These are phyloP conservation scores for Hetaerina americana DNA, from an alignment of 1,140 invertebrate species.

Conservation along the genomic window DNA sequence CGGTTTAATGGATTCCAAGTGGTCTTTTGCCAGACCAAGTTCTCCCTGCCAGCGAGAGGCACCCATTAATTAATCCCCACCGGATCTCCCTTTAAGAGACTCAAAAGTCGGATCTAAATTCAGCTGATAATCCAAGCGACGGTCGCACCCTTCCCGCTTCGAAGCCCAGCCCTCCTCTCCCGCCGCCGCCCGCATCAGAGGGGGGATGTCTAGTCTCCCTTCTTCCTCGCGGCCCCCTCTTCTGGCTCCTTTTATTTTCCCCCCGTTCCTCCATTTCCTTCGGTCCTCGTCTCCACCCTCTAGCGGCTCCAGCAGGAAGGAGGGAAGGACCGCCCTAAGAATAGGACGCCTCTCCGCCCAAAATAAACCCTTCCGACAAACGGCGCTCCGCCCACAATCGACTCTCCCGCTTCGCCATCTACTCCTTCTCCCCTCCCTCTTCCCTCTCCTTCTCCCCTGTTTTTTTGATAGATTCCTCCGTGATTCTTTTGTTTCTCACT, in stretches of 20 bases:
- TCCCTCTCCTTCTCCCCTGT: too few species aligned
- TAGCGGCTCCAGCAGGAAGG: background rate
- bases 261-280: background rate
- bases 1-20: background rate
- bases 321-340: background rate
- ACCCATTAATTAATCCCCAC: background rate
- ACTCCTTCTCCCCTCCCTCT: too few species aligned
- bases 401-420: too few species aligned
- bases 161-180: too few species aligned
- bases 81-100: background rate
- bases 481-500: background rate
- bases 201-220: too few species aligned
- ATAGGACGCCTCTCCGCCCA: background rate
- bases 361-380: background rate
- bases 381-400: background rate
- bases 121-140: background rate
- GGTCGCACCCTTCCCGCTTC: background rate
- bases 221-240: too few species aligned
- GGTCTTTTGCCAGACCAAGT: background rate
- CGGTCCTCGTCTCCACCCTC: background rate
- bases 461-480: background rate
- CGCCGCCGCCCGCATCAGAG: too few species aligned
- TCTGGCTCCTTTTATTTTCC: background rate
- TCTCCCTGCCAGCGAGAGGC: background rate
- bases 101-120: background rate